Evolutionary conservation across 2,797 vertebrate species (phyloP), one percentile per base, ranked within the genome.

Genomic region (Anguilla marmorata): DNA sequence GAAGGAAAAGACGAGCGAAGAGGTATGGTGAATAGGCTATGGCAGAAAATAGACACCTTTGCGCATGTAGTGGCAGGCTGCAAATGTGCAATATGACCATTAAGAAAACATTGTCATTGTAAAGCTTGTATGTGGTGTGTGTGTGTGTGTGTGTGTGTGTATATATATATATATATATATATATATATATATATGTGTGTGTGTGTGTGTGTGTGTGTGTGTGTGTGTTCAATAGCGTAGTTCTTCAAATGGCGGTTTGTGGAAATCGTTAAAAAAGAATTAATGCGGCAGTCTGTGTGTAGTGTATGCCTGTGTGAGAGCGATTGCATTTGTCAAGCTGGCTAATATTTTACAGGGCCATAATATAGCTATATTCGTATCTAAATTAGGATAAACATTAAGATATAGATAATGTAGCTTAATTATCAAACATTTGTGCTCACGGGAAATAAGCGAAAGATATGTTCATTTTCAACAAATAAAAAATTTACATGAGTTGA

Each of bases 11-110:
- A 87, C 56, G 86, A 80, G 45, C 56, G 50, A 87, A 83, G 87
- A 88, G 87, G 87, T 88, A 88, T 72, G 87, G 85, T 85, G 74
- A 79, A 85, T 85, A 33, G 84, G 72, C 63, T 24, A 88, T 88
- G 83, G 84, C 87, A 85, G 30, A 85, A 41, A 27, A 79, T 4
- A 82, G 7, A n/a, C 21, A 79, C 79, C 85, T 88, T 88, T 85
- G 84, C 56, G 74, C 87, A 83, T 56, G 72, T 54, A 63, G 12
- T 79, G 84, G 24, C 50, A 79, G 87, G 74, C 8, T 54, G 37
- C 48, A 76, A 85, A 63, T 76, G 52, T 85, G 48, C 16, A 85
- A 84, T 72, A 37, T 84, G 21, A 21, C 50, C 37, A 69, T 80
- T 87, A 85, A n/a, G 27, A 33, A 54, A 37, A n/a, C 48, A 33